Conservation (phyloP, 2,113 vertebrate genomes). For the Lophura nycthemera region DNA sequence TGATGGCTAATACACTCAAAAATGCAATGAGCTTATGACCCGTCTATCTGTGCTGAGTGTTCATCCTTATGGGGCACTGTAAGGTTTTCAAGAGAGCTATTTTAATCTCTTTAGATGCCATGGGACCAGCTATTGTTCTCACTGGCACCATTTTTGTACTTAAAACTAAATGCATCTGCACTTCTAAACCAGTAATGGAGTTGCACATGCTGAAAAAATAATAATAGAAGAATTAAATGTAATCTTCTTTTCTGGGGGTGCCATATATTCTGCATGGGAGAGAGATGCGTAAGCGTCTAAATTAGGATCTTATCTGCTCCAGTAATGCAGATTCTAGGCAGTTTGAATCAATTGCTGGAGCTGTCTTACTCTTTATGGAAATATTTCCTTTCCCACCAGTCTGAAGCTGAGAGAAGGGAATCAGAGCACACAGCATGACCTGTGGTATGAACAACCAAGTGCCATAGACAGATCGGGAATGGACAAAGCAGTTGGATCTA, state of each 20-base stretch:
- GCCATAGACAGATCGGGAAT: neutral
- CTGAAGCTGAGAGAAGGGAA: neutral
- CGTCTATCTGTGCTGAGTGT: neutral
- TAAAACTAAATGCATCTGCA: constrained; percentile 26
- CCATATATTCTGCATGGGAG: neutral
- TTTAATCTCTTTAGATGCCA: constrained; percentile 68
- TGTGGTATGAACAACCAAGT: neutral
- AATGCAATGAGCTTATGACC: constrained; percentile 59
- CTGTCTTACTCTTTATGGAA: neutral
- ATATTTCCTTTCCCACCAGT: rapidly evolving
- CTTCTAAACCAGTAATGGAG: neutral
- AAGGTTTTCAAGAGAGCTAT: constrained; percentile 49
- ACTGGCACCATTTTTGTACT: constrained; percentile 46
- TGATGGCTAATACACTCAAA: constrained; percentile 56
- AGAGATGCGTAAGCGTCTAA: neutral
- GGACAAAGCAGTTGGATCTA: neutral
- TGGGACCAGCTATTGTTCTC: constrained; percentile 59
- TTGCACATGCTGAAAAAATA: neutral
- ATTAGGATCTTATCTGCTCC: neutral
- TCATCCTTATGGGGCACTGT: constrained; percentile 45
- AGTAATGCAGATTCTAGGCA: neutral
- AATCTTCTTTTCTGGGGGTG: neutral
- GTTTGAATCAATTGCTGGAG: neutral
- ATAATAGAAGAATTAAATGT: too few relatives aligned
- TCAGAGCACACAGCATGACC: neutral